A percentile compares a stretch with the other conserved stretches of the same genome.
Evolutionary conservation across 2,113 vertebrate genomes (phyloP).

Genomic region (Campylomormyrus numenius): DNA sequence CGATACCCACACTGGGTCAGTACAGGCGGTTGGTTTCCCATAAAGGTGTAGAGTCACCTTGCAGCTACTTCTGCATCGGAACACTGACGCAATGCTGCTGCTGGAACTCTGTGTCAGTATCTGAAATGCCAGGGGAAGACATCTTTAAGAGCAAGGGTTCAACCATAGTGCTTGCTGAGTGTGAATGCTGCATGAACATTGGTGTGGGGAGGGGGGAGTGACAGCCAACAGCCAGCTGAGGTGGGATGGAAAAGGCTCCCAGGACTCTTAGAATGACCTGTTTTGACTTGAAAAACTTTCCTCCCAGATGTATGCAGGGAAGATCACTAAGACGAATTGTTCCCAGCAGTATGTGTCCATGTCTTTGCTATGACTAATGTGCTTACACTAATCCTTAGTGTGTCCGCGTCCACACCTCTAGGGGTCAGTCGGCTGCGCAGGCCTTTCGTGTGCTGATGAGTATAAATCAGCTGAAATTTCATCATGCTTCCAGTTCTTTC

Average conservation of each 20-base stretch:
- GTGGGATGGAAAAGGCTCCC: not conserved
- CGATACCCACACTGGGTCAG: not conserved
- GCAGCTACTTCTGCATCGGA: not conserved
- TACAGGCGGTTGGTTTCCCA: not conserved
- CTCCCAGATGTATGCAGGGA: not conserved
- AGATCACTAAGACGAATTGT: not conserved
- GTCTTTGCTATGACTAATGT: not conserved
- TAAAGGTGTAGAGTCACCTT: not conserved
- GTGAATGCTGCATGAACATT: not conserved
- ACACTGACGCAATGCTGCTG: not conserved
- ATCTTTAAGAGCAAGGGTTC: not conserved
- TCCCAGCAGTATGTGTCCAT: not conserved
- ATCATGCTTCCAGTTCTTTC: conserved; percentile 1
- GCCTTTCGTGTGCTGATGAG: conserved; percentile 4
- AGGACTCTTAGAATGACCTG: not conserved
- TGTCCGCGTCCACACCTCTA: not conserved
- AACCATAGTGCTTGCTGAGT: not conserved
- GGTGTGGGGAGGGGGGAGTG: not conserved
- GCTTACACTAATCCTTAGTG: not conserved
- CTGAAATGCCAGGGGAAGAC: not conserved
- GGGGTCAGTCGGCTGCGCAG: not conserved
- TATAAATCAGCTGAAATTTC: conserved; percentile 15
- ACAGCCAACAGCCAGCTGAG: not conserved
- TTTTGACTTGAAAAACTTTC: not conserved
- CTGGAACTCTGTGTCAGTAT: not conserved